A percentile compares a stretch with the other conserved stretches of the same genome.
These are phyloP conservation scores for Temnothorax longispinosus DNA, from an alignment of 1,140 invertebrate species.

Conservation along the genomic window DNA sequence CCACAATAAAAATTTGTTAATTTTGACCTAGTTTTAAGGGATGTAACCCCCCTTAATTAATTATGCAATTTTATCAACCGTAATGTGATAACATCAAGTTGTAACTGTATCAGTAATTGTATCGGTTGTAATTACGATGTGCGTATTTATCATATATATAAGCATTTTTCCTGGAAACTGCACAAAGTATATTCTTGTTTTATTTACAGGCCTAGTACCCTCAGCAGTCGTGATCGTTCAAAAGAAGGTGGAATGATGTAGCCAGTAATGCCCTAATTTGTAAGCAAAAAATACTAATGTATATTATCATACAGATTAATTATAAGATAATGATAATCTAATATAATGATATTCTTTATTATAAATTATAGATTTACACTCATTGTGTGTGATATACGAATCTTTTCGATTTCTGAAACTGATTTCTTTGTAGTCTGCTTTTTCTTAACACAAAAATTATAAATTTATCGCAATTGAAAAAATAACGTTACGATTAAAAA, in stretches of 20 bases:
- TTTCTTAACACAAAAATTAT: background rate
- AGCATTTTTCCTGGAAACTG: background rate
- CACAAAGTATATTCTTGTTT: conserved; percentile 26
- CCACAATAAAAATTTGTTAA: too few relatives aligned
- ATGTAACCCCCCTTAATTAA: background rate
- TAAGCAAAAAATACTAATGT: conserved; percentile 61
- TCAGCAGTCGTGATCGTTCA: conserved; percentile 92
- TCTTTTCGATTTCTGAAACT: conserved; percentile 7
- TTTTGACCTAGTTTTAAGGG: too few relatives aligned
- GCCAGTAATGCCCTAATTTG: conserved; percentile 52
- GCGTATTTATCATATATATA: background rate
- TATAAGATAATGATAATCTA: conserved; percentile 39
- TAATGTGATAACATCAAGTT: background rate
- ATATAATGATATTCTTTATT: conserved; percentile 44
- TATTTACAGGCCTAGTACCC: conserved; percentile 90
- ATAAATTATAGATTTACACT: conserved; percentile 27
- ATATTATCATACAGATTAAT: conserved; percentile 65
- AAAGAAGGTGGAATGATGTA: conserved; percentile 81
- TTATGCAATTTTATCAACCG: background rate
- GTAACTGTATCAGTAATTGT: too few relatives aligned
- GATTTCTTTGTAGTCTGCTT: conserved; percentile 19
- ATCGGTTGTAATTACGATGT: background rate
- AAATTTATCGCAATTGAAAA: background rate
- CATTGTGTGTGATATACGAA: conserved; percentile 49
- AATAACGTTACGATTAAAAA: background rate